Base-by-base conservation (phyloP, 2,888 invertebrate genomes). In the Therioaphis trifolii region DNA sequence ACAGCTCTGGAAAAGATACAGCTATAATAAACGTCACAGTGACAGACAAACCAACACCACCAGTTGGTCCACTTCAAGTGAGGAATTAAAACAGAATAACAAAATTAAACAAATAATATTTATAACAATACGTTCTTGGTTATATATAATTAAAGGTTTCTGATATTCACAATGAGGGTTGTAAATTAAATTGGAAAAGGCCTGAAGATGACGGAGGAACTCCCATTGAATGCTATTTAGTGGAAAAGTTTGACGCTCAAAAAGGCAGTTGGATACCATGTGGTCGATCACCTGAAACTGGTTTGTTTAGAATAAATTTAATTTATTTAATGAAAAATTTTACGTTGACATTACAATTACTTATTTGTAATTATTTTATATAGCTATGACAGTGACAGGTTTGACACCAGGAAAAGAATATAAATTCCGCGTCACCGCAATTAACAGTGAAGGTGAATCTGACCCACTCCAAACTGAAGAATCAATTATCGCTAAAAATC, bases 381-480 rank as follows among this genome's bases (percentile, higher is more conserved):
- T 88, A 93, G 93, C 92, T 88, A 91, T 94, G 86, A 95, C 96
- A 87, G 94, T 96, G 0, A 93, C 93, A 86, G 94, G 95, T 63
- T 90, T 99, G 86, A 96, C 94, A 86, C 94, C 96, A 84, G 94
- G 96, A 88, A 94, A 96, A 89, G 95, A 98, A 90, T 99, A 98
- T 90, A 95, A 94, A 90, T 99, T 99, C 93, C 92, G 98, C 84
- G 98, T 99, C 7, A 92, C 95, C 5, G 99, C 99, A 72, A 96
- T 98, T 18, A 99, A 99, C 89, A 92, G 95, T 1, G 97, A 98
- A 89, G 99, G 99, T 29, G 97, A 97, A 89, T 97, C 98, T 0
- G 95, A 95, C 87, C 97, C 98, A n/a, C 91, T 99, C 63, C 93
- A 93, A 84, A 94, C 96, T 0, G 94, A 95, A 84, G 92, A 94